Percentiles rank a stretch among this genome's conserved stretches.
These are phyloP conservation scores for Andrena praecox DNA, from an alignment of 2,888 invertebrate species.

Conservation along the genomic window DNA sequence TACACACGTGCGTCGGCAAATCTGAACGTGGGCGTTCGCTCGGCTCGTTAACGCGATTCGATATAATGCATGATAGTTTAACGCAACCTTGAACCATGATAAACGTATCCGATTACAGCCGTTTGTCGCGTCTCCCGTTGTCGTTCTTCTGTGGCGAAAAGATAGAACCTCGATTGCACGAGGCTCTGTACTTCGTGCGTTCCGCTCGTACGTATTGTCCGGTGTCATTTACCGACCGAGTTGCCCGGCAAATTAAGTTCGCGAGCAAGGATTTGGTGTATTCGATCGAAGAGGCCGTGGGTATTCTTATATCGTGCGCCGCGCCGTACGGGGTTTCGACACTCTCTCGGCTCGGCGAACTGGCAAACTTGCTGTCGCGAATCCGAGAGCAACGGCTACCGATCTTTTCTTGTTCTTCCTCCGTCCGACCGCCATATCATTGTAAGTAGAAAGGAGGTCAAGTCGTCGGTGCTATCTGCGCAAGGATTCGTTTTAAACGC, in stretches of 20 bases:
- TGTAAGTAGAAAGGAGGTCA: constrained; percentile 65
- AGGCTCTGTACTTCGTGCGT: background rate
- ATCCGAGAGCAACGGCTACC: background rate
- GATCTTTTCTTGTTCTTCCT: constrained; percentile 12
- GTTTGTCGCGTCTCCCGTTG: background rate
- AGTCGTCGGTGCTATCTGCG: constrained; percentile 58
- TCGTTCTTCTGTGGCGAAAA: background rate
- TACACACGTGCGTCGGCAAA: background rate
- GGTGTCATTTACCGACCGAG: no score
- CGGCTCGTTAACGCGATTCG: constrained; percentile 3
- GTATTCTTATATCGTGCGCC: no score
- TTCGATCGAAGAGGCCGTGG: no score
- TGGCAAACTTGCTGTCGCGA: no score
- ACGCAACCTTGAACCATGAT: constrained; percentile 34
- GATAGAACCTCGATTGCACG: background rate
- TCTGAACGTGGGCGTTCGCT: background rate
- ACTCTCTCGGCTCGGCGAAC: no score
- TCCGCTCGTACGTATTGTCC: no score
- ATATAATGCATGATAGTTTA: constrained; percentile 32
- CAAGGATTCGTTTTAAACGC: constrained; percentile 60
- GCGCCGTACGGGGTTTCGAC: no score
- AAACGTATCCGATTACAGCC: constrained; percentile 23
- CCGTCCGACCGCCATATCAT: background rate
- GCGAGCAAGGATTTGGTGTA: no score
- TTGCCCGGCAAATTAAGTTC: no score